These are phyloP conservation scores for Podiceps cristatus DNA, from an alignment of 2,113 vertebrate species.

Conservation along the genomic window DNA sequence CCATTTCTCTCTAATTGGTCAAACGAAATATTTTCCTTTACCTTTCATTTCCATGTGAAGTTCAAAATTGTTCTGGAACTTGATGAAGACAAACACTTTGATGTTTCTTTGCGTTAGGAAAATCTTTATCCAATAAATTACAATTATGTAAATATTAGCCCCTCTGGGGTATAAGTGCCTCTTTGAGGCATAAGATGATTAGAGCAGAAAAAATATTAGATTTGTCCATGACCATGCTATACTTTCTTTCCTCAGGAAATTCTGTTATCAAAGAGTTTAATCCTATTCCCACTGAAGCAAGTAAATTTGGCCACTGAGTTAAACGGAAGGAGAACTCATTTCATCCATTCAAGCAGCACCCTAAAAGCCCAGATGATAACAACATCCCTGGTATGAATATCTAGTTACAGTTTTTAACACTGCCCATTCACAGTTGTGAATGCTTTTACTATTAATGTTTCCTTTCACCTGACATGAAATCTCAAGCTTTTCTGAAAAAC, in stretches of 20 bases:
- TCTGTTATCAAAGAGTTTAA: constrained; percentile 59
- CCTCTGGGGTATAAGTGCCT: constrained; percentile 23
- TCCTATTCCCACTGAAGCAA: constrained; percentile 45
- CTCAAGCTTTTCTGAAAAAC: not conserved
- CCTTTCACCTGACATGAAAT: not conserved
- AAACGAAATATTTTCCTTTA: constrained; percentile 17
- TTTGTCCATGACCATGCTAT: constrained; percentile 50
- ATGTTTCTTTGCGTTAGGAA: constrained; percentile 38
- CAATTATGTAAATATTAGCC: constrained; percentile 71
- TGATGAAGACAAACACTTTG: constrained; percentile 66
- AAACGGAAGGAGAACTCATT: constrained; percentile 31
- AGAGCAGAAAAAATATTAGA: constrained; percentile 68
- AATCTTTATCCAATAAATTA: constrained; percentile 69
- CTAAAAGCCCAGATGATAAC: not conserved
- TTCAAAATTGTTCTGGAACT: constrained; percentile 42
- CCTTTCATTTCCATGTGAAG: not conserved
- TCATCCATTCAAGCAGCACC: not conserved
- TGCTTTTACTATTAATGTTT: not conserved
- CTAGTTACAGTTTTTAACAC: not conserved
- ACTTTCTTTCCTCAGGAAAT: constrained; percentile 57
- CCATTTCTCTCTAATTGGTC: constrained; percentile 3
- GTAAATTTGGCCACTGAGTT: constrained; percentile 9
- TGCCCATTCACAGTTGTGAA: not conserved
- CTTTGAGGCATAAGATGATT: constrained; percentile 62
- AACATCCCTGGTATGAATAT: not conserved